Evolutionary conservation across 2,797 vertebrate genomes (phyloP), one percentile per base, ranked within the genome.

Genomic region (Orestias chungarensis): DNA sequence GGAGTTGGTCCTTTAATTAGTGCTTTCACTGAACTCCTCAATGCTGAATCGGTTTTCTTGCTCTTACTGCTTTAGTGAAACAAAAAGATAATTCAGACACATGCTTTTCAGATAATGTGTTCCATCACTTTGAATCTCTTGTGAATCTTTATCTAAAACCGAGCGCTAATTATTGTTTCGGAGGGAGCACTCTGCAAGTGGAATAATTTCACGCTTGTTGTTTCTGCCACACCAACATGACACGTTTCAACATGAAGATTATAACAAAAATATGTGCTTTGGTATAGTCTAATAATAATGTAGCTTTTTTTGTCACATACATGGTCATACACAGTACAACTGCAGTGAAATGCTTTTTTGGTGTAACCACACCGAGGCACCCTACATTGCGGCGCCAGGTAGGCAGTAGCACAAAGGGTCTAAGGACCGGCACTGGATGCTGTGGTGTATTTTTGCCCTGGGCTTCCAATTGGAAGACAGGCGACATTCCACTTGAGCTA

Each of bases 1-100:
- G 64, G 62, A 84, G 68, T 76, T 78, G 80, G 86, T 90, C 78
- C 82, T 88, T 80, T 87, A 85, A 83, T 89, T 78, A 75, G 59
- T 15, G 83, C 73, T 88, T 87, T 91, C 78, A 85, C 59, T 66
- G 66, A 84, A 80, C 66, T 82, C 72, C 61, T 87, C 86, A 84
- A 82, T 83, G 80, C 73, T 66, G 6, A 79, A 82, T 86, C 75
- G 27, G 57, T 86, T 81, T 83, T 87, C 76, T 82, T 59, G 71
- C 67, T 40, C 68, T 71, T 71, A 57, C 67, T 66, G 46, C 79
- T 65, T 62, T 20, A 11, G 4, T 40, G 82, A 86, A 70, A 86
- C 82, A 85, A 84, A 89, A 86, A 75, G n/a, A 80, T 71, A 50
- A 83, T 84, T 80, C 74, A 84, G 55, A 84, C 71, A 83, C 73